Conservation (phyloP, 30 jellyfish, hydroid and myxozoan species). For the Turritopsis dohrnii region DNA sequence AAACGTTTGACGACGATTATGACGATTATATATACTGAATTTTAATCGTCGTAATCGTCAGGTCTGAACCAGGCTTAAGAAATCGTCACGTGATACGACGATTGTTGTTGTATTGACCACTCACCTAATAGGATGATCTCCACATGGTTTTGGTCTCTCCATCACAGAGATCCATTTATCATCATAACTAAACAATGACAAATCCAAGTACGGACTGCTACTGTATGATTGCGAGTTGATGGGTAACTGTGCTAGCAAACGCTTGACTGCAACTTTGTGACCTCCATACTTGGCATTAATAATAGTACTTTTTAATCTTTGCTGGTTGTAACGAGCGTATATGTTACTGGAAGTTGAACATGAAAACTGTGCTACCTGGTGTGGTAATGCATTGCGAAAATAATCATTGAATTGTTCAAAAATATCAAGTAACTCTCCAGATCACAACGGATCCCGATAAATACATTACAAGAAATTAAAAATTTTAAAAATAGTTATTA, state of each 20-base stretch:
- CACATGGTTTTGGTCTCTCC: slow-evolving; percentile 99
- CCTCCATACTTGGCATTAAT: slow-evolving; percentile 98
- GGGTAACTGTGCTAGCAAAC: slow-evolving; percentile 95
- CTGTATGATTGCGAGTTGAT: slow-evolving; percentile 98
- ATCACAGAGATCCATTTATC: slow-evolving; percentile 99
- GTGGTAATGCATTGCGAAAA: slow-evolving; percentile 94
- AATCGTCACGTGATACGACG: too few relatives aligned
- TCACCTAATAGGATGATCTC: slow-evolving; percentile 98
- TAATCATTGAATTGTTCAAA: slow-evolving; percentile 94
- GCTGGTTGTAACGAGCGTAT: slow-evolving; percentile 89
- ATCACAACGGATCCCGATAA: too few relatives aligned
- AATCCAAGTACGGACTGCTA: slow-evolving; percentile 94
- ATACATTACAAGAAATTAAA: too few relatives aligned
- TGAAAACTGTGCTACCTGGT: slow-evolving; percentile 76
- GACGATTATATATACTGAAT: too few relatives aligned
- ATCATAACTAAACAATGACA: slow-evolving; percentile 96
- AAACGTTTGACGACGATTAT: too few relatives aligned
- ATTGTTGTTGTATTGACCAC: too few relatives aligned
- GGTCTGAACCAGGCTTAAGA: too few relatives aligned
- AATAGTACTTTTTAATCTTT: slow-evolving; percentile 89
- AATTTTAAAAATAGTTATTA: too few relatives aligned
- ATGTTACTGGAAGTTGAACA: slow-evolving; percentile 98
- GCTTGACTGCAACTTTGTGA: slow-evolving; percentile 88
- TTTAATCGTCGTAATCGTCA: too few relatives aligned
- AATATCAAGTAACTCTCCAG: slow-evolving; percentile 64